Evolutionary conservation across 35 echinoderm and acorn worm genomes (phyloP).

Genomic region (Amphiura filiformis): DNA sequence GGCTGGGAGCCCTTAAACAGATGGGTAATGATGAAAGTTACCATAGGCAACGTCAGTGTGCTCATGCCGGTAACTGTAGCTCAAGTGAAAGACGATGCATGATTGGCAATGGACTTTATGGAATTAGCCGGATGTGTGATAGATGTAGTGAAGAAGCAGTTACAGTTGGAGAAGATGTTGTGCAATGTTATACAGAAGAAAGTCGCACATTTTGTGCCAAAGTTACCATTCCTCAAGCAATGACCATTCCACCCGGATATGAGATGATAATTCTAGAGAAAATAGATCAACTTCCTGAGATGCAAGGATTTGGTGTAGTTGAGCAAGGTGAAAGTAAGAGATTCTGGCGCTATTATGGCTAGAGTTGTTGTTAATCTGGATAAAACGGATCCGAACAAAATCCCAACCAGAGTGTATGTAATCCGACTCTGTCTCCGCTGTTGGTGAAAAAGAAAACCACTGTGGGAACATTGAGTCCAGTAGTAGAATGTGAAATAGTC

Average conservation of each 20-base stretch:
- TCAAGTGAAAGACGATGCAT: not conserved
- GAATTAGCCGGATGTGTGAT: slow-evolving; percentile 1
- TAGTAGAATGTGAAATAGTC: not conserved
- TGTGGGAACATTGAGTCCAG: not conserved
- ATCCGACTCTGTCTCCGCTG: not conserved
- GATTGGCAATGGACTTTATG: slow-evolving; percentile 23
- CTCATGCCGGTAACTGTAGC: not conserved
- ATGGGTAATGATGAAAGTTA: not conserved
- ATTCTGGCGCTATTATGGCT: not conserved
- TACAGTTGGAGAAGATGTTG: not conserved
- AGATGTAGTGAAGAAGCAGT: not conserved
- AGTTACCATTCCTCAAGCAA: not conserved
- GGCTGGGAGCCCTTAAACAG: not conserved
- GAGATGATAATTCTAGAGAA: slow-evolving; percentile 16
- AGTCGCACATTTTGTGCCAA: not conserved
- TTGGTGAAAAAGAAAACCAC: not conserved
- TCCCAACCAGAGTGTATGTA: not conserved
- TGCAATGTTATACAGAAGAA: not conserved
- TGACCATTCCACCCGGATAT: not conserved
- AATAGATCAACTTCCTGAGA: not conserved
- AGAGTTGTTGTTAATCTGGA: not conserved
- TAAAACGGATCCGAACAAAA: not conserved
- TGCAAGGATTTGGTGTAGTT: not conserved
- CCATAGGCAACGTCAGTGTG: not conserved
- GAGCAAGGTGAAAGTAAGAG: not conserved